Evolutionary conservation across 1,140 invertebrate species (phyloP), one percentile per base, ranked within the genome.

Genomic region (Caerostris darwini): DNA sequence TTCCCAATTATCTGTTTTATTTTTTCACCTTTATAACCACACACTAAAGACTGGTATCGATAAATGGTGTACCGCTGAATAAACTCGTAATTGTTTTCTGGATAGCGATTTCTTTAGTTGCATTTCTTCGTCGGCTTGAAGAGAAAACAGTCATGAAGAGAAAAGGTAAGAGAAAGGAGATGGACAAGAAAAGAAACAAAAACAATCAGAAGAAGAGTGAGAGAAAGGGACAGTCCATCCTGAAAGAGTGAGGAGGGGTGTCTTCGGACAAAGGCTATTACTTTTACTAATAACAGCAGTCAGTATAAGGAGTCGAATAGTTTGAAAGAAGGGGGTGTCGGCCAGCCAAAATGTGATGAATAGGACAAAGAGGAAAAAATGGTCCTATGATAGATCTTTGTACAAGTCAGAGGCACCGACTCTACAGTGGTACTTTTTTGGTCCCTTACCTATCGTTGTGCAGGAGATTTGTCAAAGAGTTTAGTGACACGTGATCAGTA

Each of bases 341-440:
- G 59, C 64, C 85, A 87, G 85, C 85, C 53, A 53, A 87, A 87
- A 87, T 59, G 85, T 87, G 85, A 87, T 87, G 58, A 87, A 87
- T 87, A 87, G 85, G 34, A 53, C 82, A 57, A n/a, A 57, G 19
- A 61, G 34, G 34, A 87, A 87, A 83, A 83, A 34, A 34, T 64
- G 64, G 59, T 59, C n/a, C n/a, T 19, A 87, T 87, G 64, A 87
- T 87, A 87, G 85, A 87, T 87, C 85, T 87, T 87, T 87, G 85
- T 64, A 87, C 4, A 17, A 64, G 85, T 59, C 57, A 87, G 58
- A 14, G 59, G 14, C 85, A 87, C 57, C 14, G 34, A n/a, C 64
- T 87, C 54, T n/a, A 7, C 14, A 54, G 17, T 19, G 50, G 3
- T 14, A n/a, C 57, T 83, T 83, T 83, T 83, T 56, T 53, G n/a